Conservation (phyloP, 2,113 vertebrate genomes). For the Oriolus oriolus region DNA sequence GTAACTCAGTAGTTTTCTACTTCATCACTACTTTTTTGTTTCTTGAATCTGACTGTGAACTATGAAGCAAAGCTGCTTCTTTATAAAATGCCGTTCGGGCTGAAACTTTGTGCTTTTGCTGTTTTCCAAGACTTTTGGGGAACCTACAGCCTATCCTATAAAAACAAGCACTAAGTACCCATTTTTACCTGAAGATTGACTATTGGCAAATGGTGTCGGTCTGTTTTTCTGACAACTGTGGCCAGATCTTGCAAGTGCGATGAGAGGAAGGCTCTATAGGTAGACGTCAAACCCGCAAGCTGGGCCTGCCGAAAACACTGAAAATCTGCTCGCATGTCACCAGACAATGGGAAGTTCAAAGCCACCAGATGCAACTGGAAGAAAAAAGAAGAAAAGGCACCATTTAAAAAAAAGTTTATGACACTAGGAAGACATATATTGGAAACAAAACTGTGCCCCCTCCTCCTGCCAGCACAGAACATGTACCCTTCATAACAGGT, state of each 20-base stretch:
- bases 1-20: not conserved
- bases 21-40: not conserved
- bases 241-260: slow-evolving; percentile 87
- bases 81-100: not conserved
- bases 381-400: not conserved
- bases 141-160: not conserved
- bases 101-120: not conserved
- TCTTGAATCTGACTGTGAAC: not conserved
- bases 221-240: slow-evolving; percentile 81
- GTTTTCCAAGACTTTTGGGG: not conserved
- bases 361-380: slow-evolving; percentile 88
- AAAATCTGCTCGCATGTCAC: slow-evolving; percentile 83
- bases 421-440: not conserved
- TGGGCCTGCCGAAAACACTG: slow-evolving; percentile 91
- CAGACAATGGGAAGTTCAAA: slow-evolving; percentile 86
- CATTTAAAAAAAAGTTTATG: not conserved
- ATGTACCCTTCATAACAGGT: not conserved
- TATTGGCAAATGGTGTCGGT: slow-evolving; percentile 81
- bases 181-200: slow-evolving; percentile 90
- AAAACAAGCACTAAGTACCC: not conserved
- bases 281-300: slow-evolving; percentile 82
- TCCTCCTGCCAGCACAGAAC: not conserved
- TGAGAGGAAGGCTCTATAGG: slow-evolving; percentile 90
- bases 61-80: not conserved
- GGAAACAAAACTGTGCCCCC: not conserved